Percentiles rank a stretch among this genome's conserved stretches.
phyloP scores from a whole-genome alignment of 1,140 invertebrate species.

The Macrobrachium nipponense region DNA sequence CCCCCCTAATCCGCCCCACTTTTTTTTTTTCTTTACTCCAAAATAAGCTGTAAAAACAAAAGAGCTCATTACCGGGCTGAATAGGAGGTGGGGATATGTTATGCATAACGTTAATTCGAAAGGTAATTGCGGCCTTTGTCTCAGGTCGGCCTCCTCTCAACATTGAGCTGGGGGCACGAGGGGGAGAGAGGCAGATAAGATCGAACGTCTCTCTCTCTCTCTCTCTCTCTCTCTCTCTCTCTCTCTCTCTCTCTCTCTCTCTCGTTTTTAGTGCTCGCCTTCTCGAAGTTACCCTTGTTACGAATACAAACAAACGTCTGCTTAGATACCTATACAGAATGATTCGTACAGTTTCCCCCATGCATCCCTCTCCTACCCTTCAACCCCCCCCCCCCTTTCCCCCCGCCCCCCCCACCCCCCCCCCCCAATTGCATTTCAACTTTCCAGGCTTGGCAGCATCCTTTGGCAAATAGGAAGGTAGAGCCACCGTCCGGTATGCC shows the following conservation, averaged over 20 bases:
- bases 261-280: background rate
- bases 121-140: constrained; percentile 42
- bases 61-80: constrained; percentile 52
- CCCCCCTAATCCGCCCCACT: too few relatives aligned
- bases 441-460: too few relatives aligned
- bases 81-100: constrained; percentile 42
- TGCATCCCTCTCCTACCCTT: too few relatives aligned
- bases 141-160: constrained; percentile 2
- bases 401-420: too few relatives aligned
- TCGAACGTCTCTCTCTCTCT: constrained; percentile 6
- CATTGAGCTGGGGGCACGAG: constrained; percentile 17
- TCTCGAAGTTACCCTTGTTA: background rate
- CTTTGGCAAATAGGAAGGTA: too few relatives aligned
- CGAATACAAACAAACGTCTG: too few relatives aligned
- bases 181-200: background rate
- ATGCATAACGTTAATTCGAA: constrained; percentile 50
- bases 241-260: constrained; percentile 2
- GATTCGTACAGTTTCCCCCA: too few relatives aligned
- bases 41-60: constrained; percentile 51
- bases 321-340: too few relatives aligned
- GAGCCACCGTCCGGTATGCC: too few relatives aligned
- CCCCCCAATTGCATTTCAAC: too few relatives aligned
- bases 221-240: constrained; percentile 8
- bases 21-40: constrained; percentile 20
- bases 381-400: too few relatives aligned